Percentiles rank a stretch among this genome's conserved stretches.
These are phyloP conservation scores for Geophilus truncorum DNA, from an alignment of 2,888 invertebrate genomes.

Conservation along the genomic window DNA sequence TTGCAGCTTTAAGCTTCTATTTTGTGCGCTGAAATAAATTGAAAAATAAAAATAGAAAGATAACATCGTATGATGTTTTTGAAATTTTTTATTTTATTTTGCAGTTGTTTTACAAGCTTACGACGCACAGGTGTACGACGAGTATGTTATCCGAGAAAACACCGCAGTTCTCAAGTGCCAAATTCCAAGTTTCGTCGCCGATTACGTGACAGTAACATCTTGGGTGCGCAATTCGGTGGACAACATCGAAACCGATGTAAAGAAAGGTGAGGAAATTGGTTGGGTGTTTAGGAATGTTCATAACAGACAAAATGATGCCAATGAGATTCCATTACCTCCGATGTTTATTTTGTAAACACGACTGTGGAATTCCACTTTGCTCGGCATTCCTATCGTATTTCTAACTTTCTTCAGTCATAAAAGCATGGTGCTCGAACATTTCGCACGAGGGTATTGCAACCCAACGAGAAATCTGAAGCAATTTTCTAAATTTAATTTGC, in stretches of 20 bases:
- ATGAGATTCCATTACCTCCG: slow-evolving; percentile 7
- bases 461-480: background rate
- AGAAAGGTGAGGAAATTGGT: slow-evolving; percentile 28
- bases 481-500: background rate
- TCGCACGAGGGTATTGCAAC: background rate
- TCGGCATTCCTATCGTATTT: background rate
- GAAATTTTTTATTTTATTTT: background rate
- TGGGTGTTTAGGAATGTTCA: background rate
- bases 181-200: slow-evolving; percentile 49
- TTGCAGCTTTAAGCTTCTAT: background rate
- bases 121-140: slow-evolving; percentile 46
- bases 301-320: slow-evolving; percentile 9
- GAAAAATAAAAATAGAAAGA: background rate
- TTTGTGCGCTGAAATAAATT: background rate
- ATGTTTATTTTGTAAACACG: slow-evolving; percentile 23
- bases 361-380: background rate
- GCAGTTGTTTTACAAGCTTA: slow-evolving; percentile 43
- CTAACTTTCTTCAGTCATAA: slow-evolving; percentile 23
- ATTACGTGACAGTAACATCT: slow-evolving; percentile 48
- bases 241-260: slow-evolving; percentile 18
- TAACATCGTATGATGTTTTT: background rate
- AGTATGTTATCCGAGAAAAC: slow-evolving; percentile 46
- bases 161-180: slow-evolving; percentile 49
- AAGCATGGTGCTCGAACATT: background rate
- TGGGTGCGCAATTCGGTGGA: slow-evolving; percentile 43